phyloP scores from a whole-genome alignment of 92 coral and sea anemone genomes.

The Parazoanthus atlanticus region DNA sequence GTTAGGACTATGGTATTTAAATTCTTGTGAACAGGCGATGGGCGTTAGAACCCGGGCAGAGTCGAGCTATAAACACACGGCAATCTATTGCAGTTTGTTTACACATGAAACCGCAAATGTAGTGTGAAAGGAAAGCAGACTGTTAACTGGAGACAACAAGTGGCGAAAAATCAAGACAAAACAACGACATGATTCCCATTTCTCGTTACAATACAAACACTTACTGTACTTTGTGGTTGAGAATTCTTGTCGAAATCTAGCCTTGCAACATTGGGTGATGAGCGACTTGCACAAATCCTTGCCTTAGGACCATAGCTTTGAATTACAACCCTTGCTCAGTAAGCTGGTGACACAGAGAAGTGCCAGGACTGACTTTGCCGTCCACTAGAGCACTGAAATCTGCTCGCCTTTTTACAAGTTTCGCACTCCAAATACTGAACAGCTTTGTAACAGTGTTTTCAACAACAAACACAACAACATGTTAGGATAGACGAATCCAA shows the following conservation, averaged over 20 bases:
- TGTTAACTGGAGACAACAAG: slow-evolving; percentile 17
- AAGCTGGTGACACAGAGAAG: slow-evolving; percentile 19
- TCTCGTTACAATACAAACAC: slow-evolving; percentile 26
- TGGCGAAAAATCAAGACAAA: slow-evolving; percentile 11
- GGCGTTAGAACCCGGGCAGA: not conserved
- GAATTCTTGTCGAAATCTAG: slow-evolving; percentile 32
- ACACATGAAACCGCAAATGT: slow-evolving; percentile 35
- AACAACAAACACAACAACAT: slow-evolving; percentile 25
- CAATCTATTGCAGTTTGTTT: slow-evolving; percentile 35
- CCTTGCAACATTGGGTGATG: slow-evolving; percentile 1
- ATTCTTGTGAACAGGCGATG: not conserved
- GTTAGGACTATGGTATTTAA: not conserved
- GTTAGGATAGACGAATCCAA: not conserved
- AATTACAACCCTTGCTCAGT: not conserved
- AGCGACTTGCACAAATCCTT: slow-evolving; percentile 31
- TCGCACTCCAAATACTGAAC: not conserved
- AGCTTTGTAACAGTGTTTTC: slow-evolving; percentile 7
- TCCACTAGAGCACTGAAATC: not conserved
- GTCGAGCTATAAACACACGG: not conserved
- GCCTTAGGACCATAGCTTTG: slow-evolving; percentile 35
- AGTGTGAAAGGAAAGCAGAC: slow-evolving; percentile 27
- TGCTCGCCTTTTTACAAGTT: slow-evolving; percentile 20
- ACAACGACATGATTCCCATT: not conserved
- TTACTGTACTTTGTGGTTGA: slow-evolving; percentile 26
- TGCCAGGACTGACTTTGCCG: not conserved